Conservation (phyloP, 2,113 vertebrate species). For the Elachura formosa region DNA sequence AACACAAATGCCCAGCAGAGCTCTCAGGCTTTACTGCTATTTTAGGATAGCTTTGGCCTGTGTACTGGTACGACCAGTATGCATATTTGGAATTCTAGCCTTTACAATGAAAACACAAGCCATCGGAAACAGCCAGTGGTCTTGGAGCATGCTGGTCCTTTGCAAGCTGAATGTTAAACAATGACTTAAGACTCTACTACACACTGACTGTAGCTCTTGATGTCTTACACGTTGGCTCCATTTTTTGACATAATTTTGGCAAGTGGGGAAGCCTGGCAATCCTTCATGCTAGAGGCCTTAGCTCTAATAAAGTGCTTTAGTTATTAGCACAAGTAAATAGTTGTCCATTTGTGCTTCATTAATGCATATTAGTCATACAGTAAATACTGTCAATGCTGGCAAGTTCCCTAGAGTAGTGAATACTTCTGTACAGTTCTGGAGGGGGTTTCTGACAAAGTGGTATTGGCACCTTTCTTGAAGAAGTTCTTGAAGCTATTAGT, state of each 20-base stretch:
- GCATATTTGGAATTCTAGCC: constrained; percentile 38
- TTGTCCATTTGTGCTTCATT: constrained; percentile 47
- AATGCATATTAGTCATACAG: constrained; percentile 46
- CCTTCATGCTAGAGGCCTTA: constrained; percentile 30
- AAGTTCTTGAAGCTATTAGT: constrained; percentile 16
- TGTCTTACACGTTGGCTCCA: constrained; percentile 16
- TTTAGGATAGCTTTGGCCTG: constrained; percentile 25
- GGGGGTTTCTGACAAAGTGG: background rate
- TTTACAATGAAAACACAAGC: constrained; percentile 28
- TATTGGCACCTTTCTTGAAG: constrained; percentile 37
- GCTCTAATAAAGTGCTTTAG: constrained; percentile 43
- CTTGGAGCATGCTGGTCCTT: constrained; percentile 29
- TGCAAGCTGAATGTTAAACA: constrained; percentile 36
- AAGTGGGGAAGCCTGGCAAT: constrained; percentile 36
- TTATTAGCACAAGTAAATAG: constrained; percentile 53
- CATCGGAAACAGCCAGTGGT: constrained; percentile 25
- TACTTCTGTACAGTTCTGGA: constrained; percentile 30
- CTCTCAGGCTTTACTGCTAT: constrained; percentile 36
- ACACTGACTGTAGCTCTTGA: constrained; percentile 16
- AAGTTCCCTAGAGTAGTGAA: constrained; percentile 27
- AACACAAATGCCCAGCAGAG: background rate
- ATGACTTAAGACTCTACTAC: constrained; percentile 33
- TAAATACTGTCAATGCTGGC: constrained; percentile 39
- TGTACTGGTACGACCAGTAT: background rate
- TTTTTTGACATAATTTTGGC: constrained; percentile 64